Evolutionary conservation across 1,140 invertebrate species (phyloP).

Genomic region (Gerris buenoi): DNA sequence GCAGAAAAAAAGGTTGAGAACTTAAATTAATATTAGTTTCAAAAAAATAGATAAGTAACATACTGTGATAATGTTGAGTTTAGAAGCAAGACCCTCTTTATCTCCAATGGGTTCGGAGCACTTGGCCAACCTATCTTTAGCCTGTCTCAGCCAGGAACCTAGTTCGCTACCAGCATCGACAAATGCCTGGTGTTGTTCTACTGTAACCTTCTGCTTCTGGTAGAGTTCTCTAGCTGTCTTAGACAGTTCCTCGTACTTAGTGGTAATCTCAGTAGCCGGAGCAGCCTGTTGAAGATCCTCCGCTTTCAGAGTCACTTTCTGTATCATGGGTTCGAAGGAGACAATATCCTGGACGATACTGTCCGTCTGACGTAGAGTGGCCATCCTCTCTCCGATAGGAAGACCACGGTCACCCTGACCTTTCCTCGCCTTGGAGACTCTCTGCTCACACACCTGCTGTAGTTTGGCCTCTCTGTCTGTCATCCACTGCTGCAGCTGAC

Average conservation of each 20-base stretch:
- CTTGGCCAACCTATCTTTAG: conserved; percentile 78
- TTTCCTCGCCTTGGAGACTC: conserved; percentile 28
- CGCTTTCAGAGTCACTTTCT: conserved; percentile 79
- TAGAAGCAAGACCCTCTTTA: conserved; percentile 70
- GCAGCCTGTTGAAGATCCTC: conserved; percentile 72
- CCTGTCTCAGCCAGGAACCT: conserved; percentile 73
- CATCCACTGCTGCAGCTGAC: conserved; percentile 88
- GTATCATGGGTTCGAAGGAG: conserved; percentile 87
- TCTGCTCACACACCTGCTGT: conserved; percentile 80
- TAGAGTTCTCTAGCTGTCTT: conserved; percentile 31
- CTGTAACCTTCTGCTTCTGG: conserved; percentile 74
- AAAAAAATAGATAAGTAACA: too few species aligned
- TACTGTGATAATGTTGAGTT: conserved; percentile 63
- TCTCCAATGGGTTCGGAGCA: conserved; percentile 88
- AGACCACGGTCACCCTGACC: conserved; percentile 36
- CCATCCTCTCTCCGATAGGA: conserved; percentile 62
- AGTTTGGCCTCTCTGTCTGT: conserved; percentile 81
- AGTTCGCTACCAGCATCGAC: conserved; percentile 83
- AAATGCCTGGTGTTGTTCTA: conserved; percentile 77
- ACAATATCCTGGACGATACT: conserved; percentile 89
- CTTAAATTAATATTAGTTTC: too few species aligned
- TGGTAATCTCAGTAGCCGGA: conserved; percentile 73
- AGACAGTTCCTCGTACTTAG: conserved; percentile 74
- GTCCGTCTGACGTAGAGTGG: conserved; percentile 74
- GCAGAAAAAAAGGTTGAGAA: too few species aligned